phyloP scores from a whole-genome alignment of 1,140 invertebrate species.

The Brachionus koreanus region DNA sequence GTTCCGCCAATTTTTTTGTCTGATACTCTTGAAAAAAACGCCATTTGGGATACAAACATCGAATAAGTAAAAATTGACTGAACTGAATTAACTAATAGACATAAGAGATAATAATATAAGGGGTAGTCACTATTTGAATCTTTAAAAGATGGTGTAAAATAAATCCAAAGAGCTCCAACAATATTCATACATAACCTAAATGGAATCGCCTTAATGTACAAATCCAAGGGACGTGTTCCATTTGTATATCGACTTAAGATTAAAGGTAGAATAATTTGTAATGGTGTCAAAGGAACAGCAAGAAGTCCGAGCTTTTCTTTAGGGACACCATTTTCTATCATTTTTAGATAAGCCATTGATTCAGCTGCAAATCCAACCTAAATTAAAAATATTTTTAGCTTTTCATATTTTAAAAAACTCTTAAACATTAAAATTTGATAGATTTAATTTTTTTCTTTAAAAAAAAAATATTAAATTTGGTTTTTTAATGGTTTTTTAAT shows the following conservation, averaged over 20 bases:
- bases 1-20: slow-evolving; percentile 84
- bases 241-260: slow-evolving; percentile 80
- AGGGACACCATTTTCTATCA: slow-evolving; percentile 88
- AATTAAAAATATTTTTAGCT: slow-evolving; percentile 51
- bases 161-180: slow-evolving; percentile 19
- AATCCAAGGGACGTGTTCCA: slow-evolving; percentile 77
- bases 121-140: slow-evolving; percentile 12
- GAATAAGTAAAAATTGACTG: slow-evolving; percentile 33
- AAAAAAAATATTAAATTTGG: too few species aligned
- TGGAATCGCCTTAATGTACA: slow-evolving; percentile 84
- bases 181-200: slow-evolving; percentile 61
- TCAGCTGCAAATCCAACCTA: slow-evolving; percentile 93
- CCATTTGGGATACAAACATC: slow-evolving; percentile 75
- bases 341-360: slow-evolving; percentile 84
- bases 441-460: not conserved
- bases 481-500: too few species aligned
- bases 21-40: slow-evolving; percentile 76
- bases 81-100: not conserved
- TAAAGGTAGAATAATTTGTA: slow-evolving; percentile 88
- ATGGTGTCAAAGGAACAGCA: slow-evolving; percentile 78
- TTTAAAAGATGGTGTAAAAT: slow-evolving; percentile 30
- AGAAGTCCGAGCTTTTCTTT: slow-evolving; percentile 89
- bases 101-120: slow-evolving; percentile 18
- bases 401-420: not conserved
- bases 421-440: too few species aligned